Evolutionary conservation across 2,113 vertebrate species (phyloP).

Genomic region (Campylomormyrus numenius): DNA sequence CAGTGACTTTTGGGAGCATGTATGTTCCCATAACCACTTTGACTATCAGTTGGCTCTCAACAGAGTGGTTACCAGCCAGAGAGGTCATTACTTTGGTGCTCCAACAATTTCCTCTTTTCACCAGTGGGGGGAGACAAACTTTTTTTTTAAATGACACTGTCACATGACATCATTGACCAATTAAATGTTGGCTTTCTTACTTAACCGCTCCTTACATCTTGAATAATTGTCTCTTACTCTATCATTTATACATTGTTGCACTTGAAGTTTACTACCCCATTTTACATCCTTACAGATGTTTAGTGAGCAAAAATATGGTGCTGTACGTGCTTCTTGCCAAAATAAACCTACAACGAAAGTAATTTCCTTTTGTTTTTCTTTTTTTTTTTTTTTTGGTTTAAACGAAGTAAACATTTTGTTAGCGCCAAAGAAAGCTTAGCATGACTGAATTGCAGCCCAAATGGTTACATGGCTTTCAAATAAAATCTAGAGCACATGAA

Average conservation of each 20-base stretch:
- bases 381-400: not conserved
- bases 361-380: not conserved
- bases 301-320: too few species aligned
- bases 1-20: not conserved
- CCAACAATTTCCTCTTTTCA: not conserved
- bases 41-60: not conserved
- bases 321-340: not conserved
- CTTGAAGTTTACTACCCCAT: not conserved
- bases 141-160: not conserved
- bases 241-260: not conserved
- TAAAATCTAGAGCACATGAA: not conserved
- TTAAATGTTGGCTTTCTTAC: not conserved
- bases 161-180: conserved; percentile 13
- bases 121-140: conserved; percentile 8
- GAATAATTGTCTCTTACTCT: not conserved
- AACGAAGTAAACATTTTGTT: not conserved
- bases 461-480: not conserved
- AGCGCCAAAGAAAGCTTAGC: not conserved
- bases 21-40: not conserved
- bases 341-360: not conserved
- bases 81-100: not conserved
- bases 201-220: not conserved
- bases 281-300: not conserved
- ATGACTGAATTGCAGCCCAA: not conserved
- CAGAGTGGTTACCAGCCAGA: not conserved